phyloP scores from a whole-genome alignment of 2,113 vertebrate species.

The Brachyhypopomus occidentalis region DNA sequence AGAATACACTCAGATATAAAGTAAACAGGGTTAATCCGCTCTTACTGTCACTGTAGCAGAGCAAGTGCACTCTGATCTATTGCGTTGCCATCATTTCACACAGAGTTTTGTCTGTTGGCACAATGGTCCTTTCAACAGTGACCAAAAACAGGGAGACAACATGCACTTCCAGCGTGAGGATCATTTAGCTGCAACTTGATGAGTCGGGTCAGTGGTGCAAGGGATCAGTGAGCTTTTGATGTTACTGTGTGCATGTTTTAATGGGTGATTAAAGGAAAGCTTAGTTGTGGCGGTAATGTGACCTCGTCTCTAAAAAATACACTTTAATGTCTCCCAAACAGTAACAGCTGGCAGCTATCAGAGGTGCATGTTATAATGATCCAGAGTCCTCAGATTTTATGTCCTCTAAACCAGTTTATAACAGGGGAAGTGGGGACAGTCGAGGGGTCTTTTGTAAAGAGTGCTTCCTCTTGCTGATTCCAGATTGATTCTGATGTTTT shows the following conservation, averaged over 20 bases:
- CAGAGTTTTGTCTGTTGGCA: slow-evolving; percentile 49
- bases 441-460: slow-evolving; percentile 13
- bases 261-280: slow-evolving; percentile 33
- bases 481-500: slow-evolving; percentile 27
- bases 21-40: slow-evolving; percentile 50
- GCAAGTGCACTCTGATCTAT: slow-evolving; percentile 40
- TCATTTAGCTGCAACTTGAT: slow-evolving; percentile 37
- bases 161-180: background rate
- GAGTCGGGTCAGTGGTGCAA: slow-evolving; percentile 17
- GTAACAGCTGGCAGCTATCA: background rate
- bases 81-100: slow-evolving; percentile 3
- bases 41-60: slow-evolving; percentile 9
- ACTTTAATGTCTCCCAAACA: slow-evolving; percentile 6
- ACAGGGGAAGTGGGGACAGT: slow-evolving; percentile 6
- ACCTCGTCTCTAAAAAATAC: background rate
- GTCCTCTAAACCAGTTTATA: slow-evolving; percentile 31
- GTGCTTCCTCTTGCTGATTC: slow-evolving; percentile 26
- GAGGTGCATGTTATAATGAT: slow-evolving; percentile 7
- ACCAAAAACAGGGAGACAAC: slow-evolving; percentile 18
- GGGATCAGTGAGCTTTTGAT: slow-evolving; percentile 25
- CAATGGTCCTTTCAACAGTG: slow-evolving; percentile 23
- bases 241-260: slow-evolving; percentile 32
- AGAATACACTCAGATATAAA: slow-evolving; percentile 42
- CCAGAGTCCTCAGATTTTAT: background rate
- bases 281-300: slow-evolving; percentile 35